These are phyloP conservation scores for Auanema freiburgensis DNA, from an alignment of 2,888 invertebrate species.

Conservation along the genomic window DNA sequence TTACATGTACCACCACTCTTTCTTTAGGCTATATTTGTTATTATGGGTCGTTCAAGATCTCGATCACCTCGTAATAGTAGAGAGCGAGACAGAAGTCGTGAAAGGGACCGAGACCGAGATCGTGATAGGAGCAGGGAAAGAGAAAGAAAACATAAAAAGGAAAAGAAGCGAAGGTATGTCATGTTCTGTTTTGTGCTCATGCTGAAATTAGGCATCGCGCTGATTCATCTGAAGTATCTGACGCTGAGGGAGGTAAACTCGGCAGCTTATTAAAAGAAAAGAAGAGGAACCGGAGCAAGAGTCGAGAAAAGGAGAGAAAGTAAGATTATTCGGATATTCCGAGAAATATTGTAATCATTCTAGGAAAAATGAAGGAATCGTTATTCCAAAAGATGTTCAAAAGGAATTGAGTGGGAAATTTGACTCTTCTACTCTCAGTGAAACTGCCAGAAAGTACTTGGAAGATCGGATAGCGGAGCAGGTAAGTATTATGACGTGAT, in stretches of 20 bases:
- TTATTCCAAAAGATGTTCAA: slow-evolving; percentile 22
- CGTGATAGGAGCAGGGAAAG: slow-evolving; percentile 17
- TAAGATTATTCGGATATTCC: background rate
- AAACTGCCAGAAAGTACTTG: slow-evolving; percentile 48
- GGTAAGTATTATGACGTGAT: slow-evolving; percentile 19
- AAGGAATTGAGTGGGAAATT: slow-evolving; percentile 29
- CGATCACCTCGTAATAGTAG: slow-evolving; percentile 17
- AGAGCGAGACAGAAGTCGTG: background rate
- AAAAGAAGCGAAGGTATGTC: slow-evolving; percentile 18
- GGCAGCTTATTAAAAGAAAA: slow-evolving; percentile 39
- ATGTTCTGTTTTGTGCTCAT: background rate
- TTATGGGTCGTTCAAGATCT: slow-evolving; percentile 15
- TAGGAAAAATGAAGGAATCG: background rate
- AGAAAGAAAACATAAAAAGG: slow-evolving; percentile 18
- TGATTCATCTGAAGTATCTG: slow-evolving; percentile 29
- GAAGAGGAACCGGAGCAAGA: slow-evolving; percentile 22
- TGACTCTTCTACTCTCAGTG: slow-evolving; percentile 43
- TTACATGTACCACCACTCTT: background rate
- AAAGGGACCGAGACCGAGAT: slow-evolving; percentile 15
- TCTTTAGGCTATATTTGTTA: slow-evolving; percentile 2
- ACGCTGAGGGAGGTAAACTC: slow-evolving; percentile 32
- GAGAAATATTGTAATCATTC: background rate
- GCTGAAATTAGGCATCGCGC: slow-evolving; percentile 31
- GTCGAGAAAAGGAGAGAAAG: slow-evolving; percentile 20
- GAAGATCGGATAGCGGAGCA: slow-evolving; percentile 53